Conservation (phyloP, 2,113 vertebrate species). For the Epinephelus fuscoguttatus region DNA sequence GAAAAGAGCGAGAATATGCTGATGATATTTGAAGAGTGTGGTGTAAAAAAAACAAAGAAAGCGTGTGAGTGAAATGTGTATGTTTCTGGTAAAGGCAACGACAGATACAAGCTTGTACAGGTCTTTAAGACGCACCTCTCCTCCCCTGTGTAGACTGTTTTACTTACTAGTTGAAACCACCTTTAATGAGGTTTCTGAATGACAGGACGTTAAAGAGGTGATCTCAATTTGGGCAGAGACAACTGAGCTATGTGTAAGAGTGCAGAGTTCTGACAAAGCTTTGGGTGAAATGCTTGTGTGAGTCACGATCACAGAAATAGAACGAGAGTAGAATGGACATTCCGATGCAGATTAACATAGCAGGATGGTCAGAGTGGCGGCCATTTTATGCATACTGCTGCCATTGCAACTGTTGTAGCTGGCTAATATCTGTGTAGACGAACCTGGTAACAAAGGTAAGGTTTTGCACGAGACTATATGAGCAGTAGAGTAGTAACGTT, state of each 20-base stretch:
- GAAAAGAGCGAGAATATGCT: neutral
- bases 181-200: neutral
- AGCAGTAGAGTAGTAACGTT: too few species aligned
- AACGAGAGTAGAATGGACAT: too few species aligned
- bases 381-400: too few species aligned
- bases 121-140: constrained; percentile 11
- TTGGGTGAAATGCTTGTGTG: neutral
- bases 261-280: constrained; percentile 21
- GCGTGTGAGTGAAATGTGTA: constrained; percentile 1
- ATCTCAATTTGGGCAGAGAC: constrained; percentile 16
- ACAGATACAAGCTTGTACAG: constrained; percentile 14
- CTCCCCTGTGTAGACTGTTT: neutral
- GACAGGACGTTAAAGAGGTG: constrained; percentile 7
- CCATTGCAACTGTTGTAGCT: too few species aligned
- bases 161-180: neutral
- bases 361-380: too few species aligned
- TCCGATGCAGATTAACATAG: too few species aligned
- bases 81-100: constrained; percentile 1
- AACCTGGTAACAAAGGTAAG: too few species aligned
- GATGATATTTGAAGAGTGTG: constrained; percentile 8
- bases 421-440: too few species aligned
- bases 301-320: neutral
- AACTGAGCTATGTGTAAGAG: constrained; percentile 7
- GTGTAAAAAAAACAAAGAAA: neutral
- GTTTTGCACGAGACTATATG: too few species aligned